phyloP scores from a whole-genome alignment of 2,797 vertebrate species.

The Pelochelys cantorii region DNA sequence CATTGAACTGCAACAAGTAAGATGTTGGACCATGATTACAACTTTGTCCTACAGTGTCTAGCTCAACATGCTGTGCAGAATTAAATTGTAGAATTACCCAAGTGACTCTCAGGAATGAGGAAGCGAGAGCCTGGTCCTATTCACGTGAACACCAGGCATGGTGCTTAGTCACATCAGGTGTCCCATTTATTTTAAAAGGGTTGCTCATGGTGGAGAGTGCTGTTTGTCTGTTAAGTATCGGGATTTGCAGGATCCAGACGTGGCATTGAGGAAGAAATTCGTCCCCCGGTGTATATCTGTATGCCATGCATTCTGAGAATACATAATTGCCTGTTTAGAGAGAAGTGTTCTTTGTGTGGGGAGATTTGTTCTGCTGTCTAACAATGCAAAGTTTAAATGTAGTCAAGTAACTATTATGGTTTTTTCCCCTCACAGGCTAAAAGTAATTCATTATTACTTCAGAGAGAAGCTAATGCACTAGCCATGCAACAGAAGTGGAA shows the following conservation, averaged over 20 bases:
- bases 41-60: background rate
- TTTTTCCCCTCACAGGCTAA: constrained; percentile 73
- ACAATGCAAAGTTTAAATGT: background rate
- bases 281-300: background rate
- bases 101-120: accelerated
- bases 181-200: background rate
- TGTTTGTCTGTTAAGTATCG: background rate
- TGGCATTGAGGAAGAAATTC: background rate
- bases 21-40: background rate
- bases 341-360: background rate
- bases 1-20: constrained; percentile 87
- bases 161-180: background rate
- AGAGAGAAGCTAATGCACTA: constrained; percentile 84
- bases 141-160: background rate
- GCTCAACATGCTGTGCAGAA: background rate
- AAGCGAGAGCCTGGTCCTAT: background rate
- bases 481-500: constrained; percentile 86
- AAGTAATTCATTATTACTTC: constrained; percentile 84
- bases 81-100: background rate
- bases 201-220: background rate
- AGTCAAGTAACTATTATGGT: background rate
- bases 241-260: background rate
- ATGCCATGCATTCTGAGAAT: background rate
- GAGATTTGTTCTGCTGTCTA: background rate
- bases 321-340: accelerated